Evolutionary conservation across 1,140 invertebrate species (phyloP).

Genomic region (Pomacea maculata): DNA sequence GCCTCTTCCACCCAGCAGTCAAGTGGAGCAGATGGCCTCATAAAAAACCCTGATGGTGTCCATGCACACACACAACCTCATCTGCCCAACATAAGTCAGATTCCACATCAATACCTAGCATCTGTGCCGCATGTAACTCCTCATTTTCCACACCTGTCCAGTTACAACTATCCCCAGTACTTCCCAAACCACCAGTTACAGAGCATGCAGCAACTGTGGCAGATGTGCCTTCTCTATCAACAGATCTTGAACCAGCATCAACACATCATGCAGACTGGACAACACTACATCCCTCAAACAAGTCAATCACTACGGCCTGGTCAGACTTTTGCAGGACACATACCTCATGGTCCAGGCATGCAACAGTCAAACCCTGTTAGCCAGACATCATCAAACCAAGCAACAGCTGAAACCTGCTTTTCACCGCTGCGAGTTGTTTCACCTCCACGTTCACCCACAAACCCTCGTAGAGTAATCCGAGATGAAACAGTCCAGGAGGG

Average conservation of each 20-base stretch:
- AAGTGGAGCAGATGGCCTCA: slow-evolving; percentile 18
- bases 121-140: slow-evolving; percentile 26
- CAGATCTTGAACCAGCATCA: slow-evolving; percentile 30
- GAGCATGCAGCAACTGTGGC: slow-evolving; percentile 23
- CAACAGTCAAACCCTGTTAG: slow-evolving; percentile 22
- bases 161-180: slow-evolving; percentile 21
- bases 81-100: slow-evolving; percentile 21
- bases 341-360: slow-evolving; percentile 1
- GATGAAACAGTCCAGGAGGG: slow-evolving; percentile 23
- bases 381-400: slow-evolving; percentile 15
- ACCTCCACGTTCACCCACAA: slow-evolving; percentile 36
- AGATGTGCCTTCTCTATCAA: slow-evolving; percentile 24
- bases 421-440: slow-evolving; percentile 13
- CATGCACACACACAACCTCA: slow-evolving; percentile 19
- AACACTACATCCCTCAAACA: slow-evolving; percentile 20
- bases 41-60: not conserved
- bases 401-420: not conserved
- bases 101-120: slow-evolving; percentile 22
- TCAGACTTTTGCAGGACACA: not conserved
- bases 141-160: slow-evolving; percentile 21
- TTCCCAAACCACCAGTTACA: slow-evolving; percentile 17
- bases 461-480: slow-evolving; percentile 15
- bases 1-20: slow-evolving; percentile 17
- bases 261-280: slow-evolving; percentile 15
- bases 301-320: slow-evolving; percentile 8